Base-by-base conservation (phyloP, 1,140 invertebrate species). In the Papilio dardanus region DNA sequence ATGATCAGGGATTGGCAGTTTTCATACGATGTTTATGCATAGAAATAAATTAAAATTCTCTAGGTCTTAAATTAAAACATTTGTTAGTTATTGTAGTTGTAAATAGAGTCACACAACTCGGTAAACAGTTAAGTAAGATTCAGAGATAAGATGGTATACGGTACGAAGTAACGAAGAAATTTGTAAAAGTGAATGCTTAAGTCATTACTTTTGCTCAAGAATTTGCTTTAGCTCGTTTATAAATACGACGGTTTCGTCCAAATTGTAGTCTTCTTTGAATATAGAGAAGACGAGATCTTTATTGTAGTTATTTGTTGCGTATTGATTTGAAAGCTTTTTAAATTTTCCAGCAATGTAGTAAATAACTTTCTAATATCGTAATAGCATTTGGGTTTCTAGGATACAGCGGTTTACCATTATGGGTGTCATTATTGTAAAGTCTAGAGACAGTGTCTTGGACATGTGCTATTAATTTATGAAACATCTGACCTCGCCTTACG, bases 351-450 rank as follows among this genome's bases (percentile, higher is more conserved):
- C 46, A 54, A 42, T 31, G 30, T 73, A 50, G 33, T 28, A 46
- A 33, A 31, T 73, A 10, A 73, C 69, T 73, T 73, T 73, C 69
- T n/a, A 73, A 73, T 73, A 28, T 31, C 6, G 28, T 21, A 31
- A 71, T 73, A 73, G 16, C 69, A 73, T 73, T 73, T 73, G 33
- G 69, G 69, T 73, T 73, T 73, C 69, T 73, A 33, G 69, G 69
- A 54, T 73, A 31, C 40, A 73, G 30, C 69, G 69, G 69, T 73
- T 73, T 21, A n/a, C 46, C 28, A 21, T 54, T 73, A 73, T 73
- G 69, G 21, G 46, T 35, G 28, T 73, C 69, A 54, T 73, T 71
- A 71, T 71, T 73, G 30, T 73, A 73, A 73, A 54, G 40, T 46
- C 46, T 14, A 68, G 31, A 42, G 19, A 33, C 19, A 28, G 40